Conservation (phyloP, 2,113 vertebrate species). For the Melospiza georgiana region DNA sequence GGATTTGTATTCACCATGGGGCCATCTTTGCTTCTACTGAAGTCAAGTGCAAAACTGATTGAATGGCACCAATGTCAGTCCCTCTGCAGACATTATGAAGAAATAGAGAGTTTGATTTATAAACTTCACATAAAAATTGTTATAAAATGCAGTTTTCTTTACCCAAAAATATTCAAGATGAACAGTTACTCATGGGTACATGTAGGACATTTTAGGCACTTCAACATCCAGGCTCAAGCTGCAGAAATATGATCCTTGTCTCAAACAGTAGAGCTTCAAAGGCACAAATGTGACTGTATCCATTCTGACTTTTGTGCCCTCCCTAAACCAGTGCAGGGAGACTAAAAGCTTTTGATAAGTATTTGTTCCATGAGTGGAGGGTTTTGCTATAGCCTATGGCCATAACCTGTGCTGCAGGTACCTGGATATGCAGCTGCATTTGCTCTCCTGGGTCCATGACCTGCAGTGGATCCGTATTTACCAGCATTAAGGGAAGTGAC, state of each 20-base stretch:
- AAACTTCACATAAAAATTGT: neutral
- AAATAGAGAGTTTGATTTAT: neutral
- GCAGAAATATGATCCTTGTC: neutral
- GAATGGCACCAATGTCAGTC: neutral
- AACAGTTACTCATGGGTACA: neutral
- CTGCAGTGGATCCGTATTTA: neutral
- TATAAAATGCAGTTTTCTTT: neutral
- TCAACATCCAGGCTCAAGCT: neutral
- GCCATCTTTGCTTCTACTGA: neutral
- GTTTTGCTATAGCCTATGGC: neutral
- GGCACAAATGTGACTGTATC: neutral
- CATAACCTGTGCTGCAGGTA: neutral
- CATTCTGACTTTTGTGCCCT: rapidly evolving
- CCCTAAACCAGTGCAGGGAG: neutral
- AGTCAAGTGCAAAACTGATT: neutral
- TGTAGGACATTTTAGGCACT: neutral
- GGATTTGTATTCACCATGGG: neutral
- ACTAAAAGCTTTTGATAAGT: neutral
- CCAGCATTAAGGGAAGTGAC: neutral
- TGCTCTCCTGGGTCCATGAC: neutral
- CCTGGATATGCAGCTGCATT: rapidly evolving
- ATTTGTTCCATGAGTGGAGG: neutral
- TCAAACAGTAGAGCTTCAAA: neutral
- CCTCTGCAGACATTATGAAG: neutral
- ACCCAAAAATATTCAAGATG: neutral